phyloP scores from a whole-genome alignment of 2,113 vertebrate species.

The Triplophysa tibetana region DNA sequence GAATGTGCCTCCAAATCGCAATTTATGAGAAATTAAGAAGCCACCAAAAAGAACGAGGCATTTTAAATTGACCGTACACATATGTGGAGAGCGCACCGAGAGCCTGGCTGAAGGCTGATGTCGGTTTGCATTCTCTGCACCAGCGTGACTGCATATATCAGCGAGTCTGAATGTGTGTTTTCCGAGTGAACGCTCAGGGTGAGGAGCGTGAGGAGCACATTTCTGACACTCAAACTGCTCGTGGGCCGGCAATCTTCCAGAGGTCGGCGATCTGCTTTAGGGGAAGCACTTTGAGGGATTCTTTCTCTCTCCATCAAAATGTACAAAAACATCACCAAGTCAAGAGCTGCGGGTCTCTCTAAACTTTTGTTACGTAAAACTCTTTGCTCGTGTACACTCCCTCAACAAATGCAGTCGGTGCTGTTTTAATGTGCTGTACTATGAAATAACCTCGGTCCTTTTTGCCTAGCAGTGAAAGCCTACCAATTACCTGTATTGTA shows the following conservation, averaged over 20 bases:
- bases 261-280: conserved; percentile 33
- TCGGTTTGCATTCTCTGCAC: conserved; percentile 32
- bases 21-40: no score
- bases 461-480: conserved; percentile 10
- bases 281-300: conserved; percentile 22
- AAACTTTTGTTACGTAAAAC: no score
- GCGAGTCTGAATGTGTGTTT: conserved; percentile 11
- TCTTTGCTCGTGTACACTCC: background rate
- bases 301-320: conserved; percentile 1
- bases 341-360: conserved; percentile 3
- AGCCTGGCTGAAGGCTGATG: conserved; percentile 17
- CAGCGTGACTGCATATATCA: conserved; percentile 1
- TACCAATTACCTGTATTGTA: background rate
- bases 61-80: background rate
- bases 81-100: conserved; percentile 2
- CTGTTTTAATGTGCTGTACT: background rate
- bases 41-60: background rate
- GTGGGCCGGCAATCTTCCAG: conserved; percentile 39
- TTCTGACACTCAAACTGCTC: conserved; percentile 35
- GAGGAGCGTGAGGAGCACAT: conserved; percentile 8
- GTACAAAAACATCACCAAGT: background rate
- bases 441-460: background rate
- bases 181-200: conserved; percentile 3
- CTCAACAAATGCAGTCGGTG: background rate
- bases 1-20: no score